Evolutionary conservation across 2,113 vertebrate genomes (phyloP).

Genomic region (Myrmecophaga tridactyla): DNA sequence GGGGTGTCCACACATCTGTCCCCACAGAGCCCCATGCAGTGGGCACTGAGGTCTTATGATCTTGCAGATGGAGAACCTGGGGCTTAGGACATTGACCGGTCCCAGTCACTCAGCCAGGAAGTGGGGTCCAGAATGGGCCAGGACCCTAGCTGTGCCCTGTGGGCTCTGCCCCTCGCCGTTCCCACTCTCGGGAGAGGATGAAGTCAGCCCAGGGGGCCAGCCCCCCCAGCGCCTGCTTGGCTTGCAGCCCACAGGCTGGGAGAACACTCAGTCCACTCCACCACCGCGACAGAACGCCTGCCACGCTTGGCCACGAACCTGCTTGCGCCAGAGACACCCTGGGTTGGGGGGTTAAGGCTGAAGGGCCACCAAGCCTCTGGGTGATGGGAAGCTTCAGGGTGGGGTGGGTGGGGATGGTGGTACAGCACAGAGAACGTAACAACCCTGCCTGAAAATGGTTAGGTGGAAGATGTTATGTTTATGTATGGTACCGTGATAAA

Average conservation of each 20-base stretch:
- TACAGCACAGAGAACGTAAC: too few relatives aligned
- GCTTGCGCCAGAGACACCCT: background rate
- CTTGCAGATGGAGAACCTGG: background rate
- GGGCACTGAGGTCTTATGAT: background rate
- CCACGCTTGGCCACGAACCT: background rate
- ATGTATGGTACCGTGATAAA: too few relatives aligned
- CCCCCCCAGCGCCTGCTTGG: background rate
- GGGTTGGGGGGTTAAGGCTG: too few relatives aligned
- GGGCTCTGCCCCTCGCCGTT: background rate
- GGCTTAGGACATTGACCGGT: background rate
- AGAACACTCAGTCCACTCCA: background rate
- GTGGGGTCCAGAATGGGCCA: background rate
- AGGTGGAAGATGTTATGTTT: too few relatives aligned
- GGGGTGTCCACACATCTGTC: too few relatives aligned
- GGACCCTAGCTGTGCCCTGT: background rate
- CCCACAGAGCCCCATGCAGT: background rate
- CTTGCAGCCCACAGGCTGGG: background rate
- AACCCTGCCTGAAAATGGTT: too few relatives aligned
- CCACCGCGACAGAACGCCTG: too few relatives aligned
- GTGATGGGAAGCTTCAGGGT: too few relatives aligned
- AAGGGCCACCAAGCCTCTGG: too few relatives aligned
- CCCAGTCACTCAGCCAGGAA: background rate
- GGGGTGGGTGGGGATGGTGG: too few relatives aligned
- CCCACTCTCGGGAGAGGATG: too few relatives aligned
- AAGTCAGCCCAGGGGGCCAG: too few relatives aligned